Evolutionary conservation across 2,888 invertebrate genomes (phyloP), one percentile per base, ranked within the genome.

Genomic region (Philereme vetulata): DNA sequence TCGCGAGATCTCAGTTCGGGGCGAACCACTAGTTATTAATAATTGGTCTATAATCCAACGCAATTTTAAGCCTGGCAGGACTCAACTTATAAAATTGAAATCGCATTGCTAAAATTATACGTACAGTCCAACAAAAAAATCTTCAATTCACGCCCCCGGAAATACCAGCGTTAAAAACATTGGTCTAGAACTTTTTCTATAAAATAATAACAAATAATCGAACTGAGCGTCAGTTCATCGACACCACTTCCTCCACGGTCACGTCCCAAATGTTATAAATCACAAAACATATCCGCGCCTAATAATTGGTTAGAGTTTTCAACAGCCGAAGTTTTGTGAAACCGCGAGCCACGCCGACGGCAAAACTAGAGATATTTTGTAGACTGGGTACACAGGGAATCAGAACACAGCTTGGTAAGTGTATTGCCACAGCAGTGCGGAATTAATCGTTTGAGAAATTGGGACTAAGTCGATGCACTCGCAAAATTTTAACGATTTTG

Each of bases 301-400:
- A 76, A 77, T 78, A 75, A 78, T 76, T 72, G 76, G 70, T 72
- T 72, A 71, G 68, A 67, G 67, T 64, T 69, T 67, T 69, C 69
- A 69, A 67, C 69, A 62, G 65, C 51, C 60, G 66, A 74, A 75
- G 71, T 76, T 78, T 78, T 75, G 74, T 69, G 64, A 66, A 78
- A 78, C 77, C 72, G 79, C 79, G 70, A 74, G 75, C 72, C 70
- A 69, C 68, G 75, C 78, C 75, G 71, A 66, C 67, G 76, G 78
- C 72, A 57, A 72, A 65, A 70, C 51, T 63, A 56, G 60, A 55
- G 62, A 65, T 62, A 59, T 61, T 48, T 45, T 54, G 9, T 55
- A 33, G 51, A 10, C 6, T 5, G 8, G 5, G n/a, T 35, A 4
- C 52, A 56, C 48, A 63, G 63, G 45, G 5, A 47, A 38, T 3